phyloP scores from a whole-genome alignment of 92 coral and sea anemone species.

The Epizoanthus scotinus region DNA sequence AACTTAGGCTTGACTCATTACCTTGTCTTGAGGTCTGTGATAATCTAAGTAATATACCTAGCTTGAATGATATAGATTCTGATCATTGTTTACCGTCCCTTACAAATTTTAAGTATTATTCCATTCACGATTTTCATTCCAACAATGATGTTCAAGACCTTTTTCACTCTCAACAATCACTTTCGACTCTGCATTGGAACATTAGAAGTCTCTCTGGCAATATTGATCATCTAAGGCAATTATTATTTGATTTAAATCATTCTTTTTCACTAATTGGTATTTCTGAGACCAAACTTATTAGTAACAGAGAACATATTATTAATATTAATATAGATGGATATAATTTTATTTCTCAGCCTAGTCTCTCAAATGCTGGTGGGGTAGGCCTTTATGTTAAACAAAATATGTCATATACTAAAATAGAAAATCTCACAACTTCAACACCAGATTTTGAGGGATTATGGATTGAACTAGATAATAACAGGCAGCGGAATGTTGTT shows the following conservation, averaged over 20 bases:
- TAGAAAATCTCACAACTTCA: conserved; percentile 18
- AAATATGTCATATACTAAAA: conserved; percentile 11
- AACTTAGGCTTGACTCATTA: conserved; percentile 32
- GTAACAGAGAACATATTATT: neutral
- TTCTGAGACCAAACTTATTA: conserved; percentile 34
- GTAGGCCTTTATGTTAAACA: conserved; percentile 50
- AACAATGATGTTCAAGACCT: conserved; percentile 34
- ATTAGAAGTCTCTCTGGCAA: too few species aligned
- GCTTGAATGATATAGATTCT: conserved; percentile 55
- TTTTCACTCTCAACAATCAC: conserved; percentile 3
- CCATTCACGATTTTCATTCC: conserved; percentile 57
- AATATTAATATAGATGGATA: conserved; percentile 23
- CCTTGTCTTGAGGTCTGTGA: conserved; percentile 43
- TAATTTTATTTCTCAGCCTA: conserved; percentile 38
- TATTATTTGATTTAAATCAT: conserved; percentile 23
- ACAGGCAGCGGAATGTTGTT: conserved; percentile 4
- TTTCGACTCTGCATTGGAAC: too few species aligned
- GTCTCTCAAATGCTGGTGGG: conserved; percentile 49
- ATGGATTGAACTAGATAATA: conserved; percentile 39
- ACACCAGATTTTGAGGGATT: conserved; percentile 22
- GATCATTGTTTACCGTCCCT: conserved; percentile 51
- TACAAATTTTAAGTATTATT: conserved; percentile 57
- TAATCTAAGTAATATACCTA: conserved; percentile 45
- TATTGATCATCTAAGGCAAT: too few species aligned
- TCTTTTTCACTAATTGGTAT: conserved; percentile 47